These are phyloP conservation scores for Goniozus legneri DNA, from an alignment of 1,140 invertebrate species.

Conservation along the genomic window DNA sequence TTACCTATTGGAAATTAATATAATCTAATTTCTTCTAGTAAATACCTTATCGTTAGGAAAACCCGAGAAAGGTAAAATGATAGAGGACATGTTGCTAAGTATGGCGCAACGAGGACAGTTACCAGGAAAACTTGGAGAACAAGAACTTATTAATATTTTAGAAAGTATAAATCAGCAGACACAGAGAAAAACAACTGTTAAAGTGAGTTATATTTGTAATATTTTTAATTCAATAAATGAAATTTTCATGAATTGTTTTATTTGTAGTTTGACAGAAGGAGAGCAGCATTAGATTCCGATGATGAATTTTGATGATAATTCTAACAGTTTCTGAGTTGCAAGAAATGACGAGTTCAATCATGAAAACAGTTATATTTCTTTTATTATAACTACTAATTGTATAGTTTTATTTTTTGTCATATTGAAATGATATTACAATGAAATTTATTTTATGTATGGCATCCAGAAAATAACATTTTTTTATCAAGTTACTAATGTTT, in stretches of 20 bases:
- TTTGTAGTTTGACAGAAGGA: constrained; percentile 73
- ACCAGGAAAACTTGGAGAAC: constrained; percentile 74
- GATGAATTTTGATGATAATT: constrained; percentile 71
- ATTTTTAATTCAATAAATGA: background rate
- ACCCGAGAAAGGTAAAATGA: constrained; percentile 91
- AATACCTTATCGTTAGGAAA: constrained; percentile 91
- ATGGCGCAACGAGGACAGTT: constrained; percentile 90
- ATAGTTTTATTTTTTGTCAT: constrained; percentile 19
- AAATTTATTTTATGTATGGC: no score
- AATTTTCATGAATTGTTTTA: constrained; percentile 4
- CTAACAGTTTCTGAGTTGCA: no score
- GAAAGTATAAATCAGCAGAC: constrained; percentile 84
- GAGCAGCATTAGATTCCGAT: constrained; percentile 80
- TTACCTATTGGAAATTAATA: no score
- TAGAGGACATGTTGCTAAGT: constrained; percentile 88
- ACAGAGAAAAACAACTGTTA: constrained; percentile 74
- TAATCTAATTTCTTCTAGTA: no score
- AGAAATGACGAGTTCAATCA: no score
- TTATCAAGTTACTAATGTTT: constrained; percentile 20
- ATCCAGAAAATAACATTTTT: no score
- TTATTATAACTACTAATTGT: constrained; percentile 9
- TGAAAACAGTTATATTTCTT: constrained; percentile 1
- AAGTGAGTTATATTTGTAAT: constrained; percentile 52
- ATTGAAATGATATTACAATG: constrained; percentile 13
- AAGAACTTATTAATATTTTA: constrained; percentile 78